phyloP scores from a whole-genome alignment of 2,113 vertebrate species.

The Myrmecobius fasciatus region DNA sequence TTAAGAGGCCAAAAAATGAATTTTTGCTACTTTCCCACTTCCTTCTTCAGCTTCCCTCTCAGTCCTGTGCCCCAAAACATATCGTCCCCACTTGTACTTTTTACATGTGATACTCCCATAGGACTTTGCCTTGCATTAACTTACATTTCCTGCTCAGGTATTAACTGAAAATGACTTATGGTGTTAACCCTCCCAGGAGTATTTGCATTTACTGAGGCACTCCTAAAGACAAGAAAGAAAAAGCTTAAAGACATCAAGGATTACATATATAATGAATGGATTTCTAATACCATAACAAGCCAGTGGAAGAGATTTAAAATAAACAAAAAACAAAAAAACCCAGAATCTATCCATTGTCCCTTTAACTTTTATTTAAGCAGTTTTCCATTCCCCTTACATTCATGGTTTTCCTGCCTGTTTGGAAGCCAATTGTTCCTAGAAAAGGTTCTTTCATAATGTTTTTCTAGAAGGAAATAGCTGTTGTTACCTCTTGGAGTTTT shows the following conservation, averaged over 20 bases:
- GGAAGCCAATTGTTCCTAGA: neutral
- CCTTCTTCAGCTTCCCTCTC: neutral
- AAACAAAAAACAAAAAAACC: too few relatives aligned
- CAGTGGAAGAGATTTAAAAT: neutral
- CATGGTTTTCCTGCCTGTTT: neutral
- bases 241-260: neutral
- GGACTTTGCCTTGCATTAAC: neutral
- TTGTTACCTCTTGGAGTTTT: conserved; percentile 11
- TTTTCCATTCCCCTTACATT: neutral
- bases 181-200: neutral
- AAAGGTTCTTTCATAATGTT: neutral
- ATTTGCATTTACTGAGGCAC: neutral
- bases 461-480: neutral
- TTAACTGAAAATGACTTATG: neutral
- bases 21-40: neutral
- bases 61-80: neutral
- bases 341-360: neutral
- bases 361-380: neutral
- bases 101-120: neutral
- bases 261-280: neutral
- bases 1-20: neutral
- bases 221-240: neutral
- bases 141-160: neutral
- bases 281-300: neutral
- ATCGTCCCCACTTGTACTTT: neutral